Conservation (phyloP, 2,888 invertebrate genomes). For the Holacanthella duospinosa region DNA sequence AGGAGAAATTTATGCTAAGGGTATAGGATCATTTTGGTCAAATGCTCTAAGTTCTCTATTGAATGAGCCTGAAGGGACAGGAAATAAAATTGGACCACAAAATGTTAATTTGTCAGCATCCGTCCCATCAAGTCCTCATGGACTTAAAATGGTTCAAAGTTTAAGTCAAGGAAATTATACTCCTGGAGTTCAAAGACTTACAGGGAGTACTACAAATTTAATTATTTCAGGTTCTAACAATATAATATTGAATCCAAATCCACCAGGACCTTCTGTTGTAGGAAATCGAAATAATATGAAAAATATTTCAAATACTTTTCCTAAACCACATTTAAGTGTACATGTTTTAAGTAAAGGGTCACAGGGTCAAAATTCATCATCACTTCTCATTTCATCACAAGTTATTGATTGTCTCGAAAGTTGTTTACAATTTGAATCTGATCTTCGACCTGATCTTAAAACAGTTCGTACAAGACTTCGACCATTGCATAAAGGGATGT, state of each 20-base stretch:
- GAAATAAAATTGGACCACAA: neutral
- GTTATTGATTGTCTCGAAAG: slow-evolving; percentile 31
- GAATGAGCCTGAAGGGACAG: neutral
- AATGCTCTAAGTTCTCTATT: neutral
- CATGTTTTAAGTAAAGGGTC: too few relatives aligned
- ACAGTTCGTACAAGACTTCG: slow-evolving; percentile 66
- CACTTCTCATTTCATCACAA: slow-evolving; percentile 13
- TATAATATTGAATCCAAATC: neutral
- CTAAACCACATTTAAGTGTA: too few relatives aligned
- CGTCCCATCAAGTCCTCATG: slow-evolving; percentile 5
- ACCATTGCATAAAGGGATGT: slow-evolving; percentile 85
- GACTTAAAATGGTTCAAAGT: neutral
- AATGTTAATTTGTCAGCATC: neutral
- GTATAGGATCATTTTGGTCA: neutral
- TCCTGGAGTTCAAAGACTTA: neutral
- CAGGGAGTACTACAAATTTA: neutral
- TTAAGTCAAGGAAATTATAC: neutral
- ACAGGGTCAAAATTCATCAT: too few relatives aligned
- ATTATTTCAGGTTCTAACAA: neutral
- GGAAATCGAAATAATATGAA: too few relatives aligned
- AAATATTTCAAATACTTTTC: too few relatives aligned
- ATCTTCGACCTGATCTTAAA: slow-evolving; percentile 66
- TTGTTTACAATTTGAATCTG: slow-evolving; percentile 73
- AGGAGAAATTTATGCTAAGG: slow-evolving; percentile 15
- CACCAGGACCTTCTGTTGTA: neutral